Conservation (phyloP, 2,797 vertebrate species). For the Saxicola maurus region DNA sequence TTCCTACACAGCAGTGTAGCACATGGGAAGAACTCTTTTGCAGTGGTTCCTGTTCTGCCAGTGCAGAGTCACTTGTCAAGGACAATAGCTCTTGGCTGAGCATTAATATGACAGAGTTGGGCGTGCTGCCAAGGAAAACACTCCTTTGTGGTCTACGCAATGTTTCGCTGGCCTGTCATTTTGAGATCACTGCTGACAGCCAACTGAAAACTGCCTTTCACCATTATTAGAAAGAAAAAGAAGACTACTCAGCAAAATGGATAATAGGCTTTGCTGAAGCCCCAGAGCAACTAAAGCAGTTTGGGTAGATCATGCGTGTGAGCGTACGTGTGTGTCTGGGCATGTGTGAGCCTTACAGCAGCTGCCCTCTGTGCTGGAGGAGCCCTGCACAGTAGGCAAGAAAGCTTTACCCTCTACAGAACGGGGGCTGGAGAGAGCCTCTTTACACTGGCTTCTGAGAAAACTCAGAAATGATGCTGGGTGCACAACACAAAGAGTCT, state of each 20-base stretch:
- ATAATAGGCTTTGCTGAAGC: not conserved
- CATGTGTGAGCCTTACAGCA: not conserved
- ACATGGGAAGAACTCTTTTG: not conserved
- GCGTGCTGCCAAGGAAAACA: slow-evolving; percentile 52
- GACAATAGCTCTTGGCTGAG: slow-evolving; percentile 57
- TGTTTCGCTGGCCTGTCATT: slow-evolving; percentile 5
- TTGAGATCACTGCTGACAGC: not conserved
- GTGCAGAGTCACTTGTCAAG: slow-evolving; percentile 56
- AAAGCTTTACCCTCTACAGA: not conserved
- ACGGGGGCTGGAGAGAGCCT: not conserved
- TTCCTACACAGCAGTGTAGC: not conserved
- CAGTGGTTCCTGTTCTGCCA: not conserved
- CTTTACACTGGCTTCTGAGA: not conserved
- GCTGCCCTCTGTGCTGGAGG: not conserved
- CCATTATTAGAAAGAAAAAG: not conserved
- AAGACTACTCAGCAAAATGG: not conserved
- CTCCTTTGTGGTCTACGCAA: slow-evolving; percentile 19
- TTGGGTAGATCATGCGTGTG: not conserved
- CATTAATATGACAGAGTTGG: slow-evolving; percentile 5
- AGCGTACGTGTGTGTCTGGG: not conserved
- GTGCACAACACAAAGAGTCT: not conserved
- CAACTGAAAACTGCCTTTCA: slow-evolving; percentile 49
- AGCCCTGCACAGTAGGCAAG: not conserved
- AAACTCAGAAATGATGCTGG: not conserved
- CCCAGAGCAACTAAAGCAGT: not conserved